Percentiles rank a stretch among this genome's conserved stretches.
These are phyloP conservation scores for Plemyria rubiginata DNA, from an alignment of 2,888 invertebrate genomes.

Conservation along the genomic window DNA sequence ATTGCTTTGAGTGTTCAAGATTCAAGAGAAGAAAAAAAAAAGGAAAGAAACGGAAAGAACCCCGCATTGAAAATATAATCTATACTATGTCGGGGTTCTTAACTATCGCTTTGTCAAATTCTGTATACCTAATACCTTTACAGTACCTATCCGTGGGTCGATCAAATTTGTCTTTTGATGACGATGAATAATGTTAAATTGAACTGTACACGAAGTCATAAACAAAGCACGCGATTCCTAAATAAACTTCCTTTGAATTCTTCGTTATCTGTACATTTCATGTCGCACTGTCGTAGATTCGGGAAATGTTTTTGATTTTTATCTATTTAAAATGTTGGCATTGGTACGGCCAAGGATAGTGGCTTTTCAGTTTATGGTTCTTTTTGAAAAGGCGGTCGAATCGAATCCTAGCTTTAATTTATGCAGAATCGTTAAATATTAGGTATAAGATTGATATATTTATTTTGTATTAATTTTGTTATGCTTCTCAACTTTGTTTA, in stretches of 20 bases:
- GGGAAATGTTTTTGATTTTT: constrained; percentile 21
- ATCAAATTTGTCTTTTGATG: constrained; percentile 29
- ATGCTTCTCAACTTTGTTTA: too few species aligned
- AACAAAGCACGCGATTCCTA: constrained; percentile 58
- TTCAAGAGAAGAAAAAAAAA: too few species aligned
- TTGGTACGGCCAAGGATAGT: constrained; percentile 16
- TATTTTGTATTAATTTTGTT: too few species aligned
- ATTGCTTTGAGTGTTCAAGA: constrained; percentile 5
- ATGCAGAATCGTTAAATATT: background rate
- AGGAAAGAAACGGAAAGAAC: background rate
- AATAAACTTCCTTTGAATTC: constrained; percentile 46
- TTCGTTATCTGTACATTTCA: constrained; percentile 41
- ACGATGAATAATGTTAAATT: constrained; percentile 50
- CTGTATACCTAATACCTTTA: background rate
- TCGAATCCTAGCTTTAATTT: background rate
- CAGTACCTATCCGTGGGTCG: background rate
- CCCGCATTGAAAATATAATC: background rate
- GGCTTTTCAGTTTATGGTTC: background rate
- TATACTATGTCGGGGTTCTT: constrained; percentile 8
- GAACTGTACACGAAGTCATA: constrained; percentile 49
- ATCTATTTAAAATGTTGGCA: constrained; percentile 22
- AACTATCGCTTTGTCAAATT: constrained; percentile 24
- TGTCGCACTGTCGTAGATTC: constrained; percentile 28
- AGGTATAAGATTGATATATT: too few species aligned
- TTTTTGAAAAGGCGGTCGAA: background rate